Percentiles rank a stretch among this genome's conserved stretches.
phyloP scores from a whole-genome alignment of 2,113 vertebrate genomes.

The Hippocampus abdominalis region DNA sequence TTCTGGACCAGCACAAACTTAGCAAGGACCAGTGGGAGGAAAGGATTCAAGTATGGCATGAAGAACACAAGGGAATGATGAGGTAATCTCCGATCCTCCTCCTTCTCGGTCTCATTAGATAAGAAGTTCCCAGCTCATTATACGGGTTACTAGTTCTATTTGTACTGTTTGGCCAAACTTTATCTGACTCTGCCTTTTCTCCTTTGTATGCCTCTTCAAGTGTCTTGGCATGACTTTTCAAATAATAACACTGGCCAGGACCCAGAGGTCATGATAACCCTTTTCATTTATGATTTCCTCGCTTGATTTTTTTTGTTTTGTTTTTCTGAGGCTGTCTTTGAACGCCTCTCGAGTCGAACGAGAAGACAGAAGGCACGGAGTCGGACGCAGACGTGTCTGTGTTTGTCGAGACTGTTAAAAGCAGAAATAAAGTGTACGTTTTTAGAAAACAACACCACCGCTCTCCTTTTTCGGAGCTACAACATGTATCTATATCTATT shows the following conservation, averaged over 20 bases:
- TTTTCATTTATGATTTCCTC: too few relatives aligned
- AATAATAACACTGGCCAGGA: not conserved
- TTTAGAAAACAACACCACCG: too few relatives aligned
- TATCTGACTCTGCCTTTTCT: not conserved
- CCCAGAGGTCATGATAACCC: not conserved
- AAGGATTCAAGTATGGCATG: slow-evolving; percentile 97
- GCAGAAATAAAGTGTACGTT: too few relatives aligned
- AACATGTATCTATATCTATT: too few relatives aligned
- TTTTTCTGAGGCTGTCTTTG: too few relatives aligned
- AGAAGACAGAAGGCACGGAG: too few relatives aligned
- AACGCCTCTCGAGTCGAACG: too few relatives aligned
- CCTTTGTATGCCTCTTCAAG: not conserved
- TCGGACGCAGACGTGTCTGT: too few relatives aligned
- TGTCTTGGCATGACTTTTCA: not conserved
- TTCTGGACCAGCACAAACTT: slow-evolving; percentile 96
- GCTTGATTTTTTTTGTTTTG: too few relatives aligned
- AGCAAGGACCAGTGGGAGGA: slow-evolving; percentile 99
- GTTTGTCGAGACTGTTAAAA: too few relatives aligned
- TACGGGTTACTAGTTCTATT: not conserved
- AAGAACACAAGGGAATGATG: slow-evolving; percentile 95
- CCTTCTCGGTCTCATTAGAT: not conserved
- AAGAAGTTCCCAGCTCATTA: slow-evolving; percentile 1
- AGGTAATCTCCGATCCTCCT: slow-evolving; percentile 71
- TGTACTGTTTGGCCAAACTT: not conserved
- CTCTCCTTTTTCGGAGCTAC: too few relatives aligned